Percentiles rank a stretch among this genome's conserved stretches.
Conservation (phyloP, 2,113 vertebrate species). For the Myotis lucifugus region DNA sequence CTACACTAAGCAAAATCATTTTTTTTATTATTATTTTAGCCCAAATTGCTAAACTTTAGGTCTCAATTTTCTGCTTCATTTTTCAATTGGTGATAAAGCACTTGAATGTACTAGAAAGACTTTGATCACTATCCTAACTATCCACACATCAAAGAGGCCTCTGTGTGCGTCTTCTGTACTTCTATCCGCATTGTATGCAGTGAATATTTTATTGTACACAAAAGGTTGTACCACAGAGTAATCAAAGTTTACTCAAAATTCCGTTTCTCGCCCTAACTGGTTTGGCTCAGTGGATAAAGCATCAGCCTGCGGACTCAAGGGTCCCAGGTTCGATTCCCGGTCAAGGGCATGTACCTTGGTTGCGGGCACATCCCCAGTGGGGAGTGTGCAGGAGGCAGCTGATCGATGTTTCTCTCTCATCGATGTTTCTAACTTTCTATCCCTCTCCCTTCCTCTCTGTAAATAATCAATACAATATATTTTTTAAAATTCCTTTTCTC, state of each 20-base stretch:
- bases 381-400: too few species aligned
- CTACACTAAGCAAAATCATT: not conserved
- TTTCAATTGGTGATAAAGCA: not conserved
- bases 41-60: not conserved
- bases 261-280: not conserved
- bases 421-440: too few species aligned
- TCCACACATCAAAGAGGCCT: not conserved
- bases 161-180: not conserved
- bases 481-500: not conserved
- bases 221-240: not conserved
- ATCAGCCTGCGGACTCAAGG: too few species aligned
- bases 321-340: too few species aligned
- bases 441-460: too few species aligned
- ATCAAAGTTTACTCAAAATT: not conserved
- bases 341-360: too few species aligned
- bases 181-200: not conserved
- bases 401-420: too few species aligned
- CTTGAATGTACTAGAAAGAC: not conserved
- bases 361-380: too few species aligned
- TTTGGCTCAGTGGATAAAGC: too few species aligned
- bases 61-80: not conserved
- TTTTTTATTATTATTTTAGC: not conserved
- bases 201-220: not conserved
- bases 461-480: too few species aligned
- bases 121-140: not conserved